Conservation (phyloP, 2,888 invertebrate genomes). For the Drosophila borborema region DNA sequence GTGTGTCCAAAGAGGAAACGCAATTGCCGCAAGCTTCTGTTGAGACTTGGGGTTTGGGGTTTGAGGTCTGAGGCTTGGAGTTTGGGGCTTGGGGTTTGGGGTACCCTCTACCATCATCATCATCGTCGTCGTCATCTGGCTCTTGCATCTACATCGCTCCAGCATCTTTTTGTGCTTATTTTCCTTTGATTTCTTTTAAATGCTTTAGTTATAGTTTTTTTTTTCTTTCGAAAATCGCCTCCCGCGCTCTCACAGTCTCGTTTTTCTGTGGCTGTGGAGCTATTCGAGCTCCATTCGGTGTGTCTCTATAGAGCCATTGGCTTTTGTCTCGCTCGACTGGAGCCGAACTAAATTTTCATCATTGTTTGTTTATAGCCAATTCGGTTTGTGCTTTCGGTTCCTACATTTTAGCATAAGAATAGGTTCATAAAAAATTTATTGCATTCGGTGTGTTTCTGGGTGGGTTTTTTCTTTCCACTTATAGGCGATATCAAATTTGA, state of each 20-base stretch:
- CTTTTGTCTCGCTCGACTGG: slow-evolving; percentile 66
- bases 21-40: slow-evolving; percentile 83
- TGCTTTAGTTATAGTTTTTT: slow-evolving; percentile 7
- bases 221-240: slow-evolving; percentile 63
- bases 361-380: slow-evolving; percentile 75
- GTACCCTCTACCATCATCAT: slow-evolving; percentile 35
- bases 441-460: slow-evolving; percentile 52
- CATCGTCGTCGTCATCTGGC: slow-evolving; percentile 43
- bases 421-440: slow-evolving; percentile 68
- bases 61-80: slow-evolving; percentile 40
- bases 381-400: slow-evolving; percentile 37
- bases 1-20: slow-evolving; percentile 80
- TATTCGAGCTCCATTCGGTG: slow-evolving; percentile 40
- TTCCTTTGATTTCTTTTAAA: slow-evolving; percentile 65
- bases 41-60: slow-evolving; percentile 59
- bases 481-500: slow-evolving; percentile 21
- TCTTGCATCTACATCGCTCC: slow-evolving; percentile 45
- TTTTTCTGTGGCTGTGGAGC: slow-evolving; percentile 14
- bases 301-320: slow-evolving; percentile 73
- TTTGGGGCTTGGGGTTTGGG: slow-evolving; percentile 29
- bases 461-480: slow-evolving; percentile 44
- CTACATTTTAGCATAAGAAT: slow-evolving; percentile 74
- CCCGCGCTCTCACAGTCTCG: slow-evolving; percentile 74
- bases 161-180: slow-evolving; percentile 65
- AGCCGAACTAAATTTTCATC: slow-evolving; percentile 53